Evolutionary conservation across 92 coral and sea anemone species (phyloP).

Genomic region (Bergia sp.): DNA sequence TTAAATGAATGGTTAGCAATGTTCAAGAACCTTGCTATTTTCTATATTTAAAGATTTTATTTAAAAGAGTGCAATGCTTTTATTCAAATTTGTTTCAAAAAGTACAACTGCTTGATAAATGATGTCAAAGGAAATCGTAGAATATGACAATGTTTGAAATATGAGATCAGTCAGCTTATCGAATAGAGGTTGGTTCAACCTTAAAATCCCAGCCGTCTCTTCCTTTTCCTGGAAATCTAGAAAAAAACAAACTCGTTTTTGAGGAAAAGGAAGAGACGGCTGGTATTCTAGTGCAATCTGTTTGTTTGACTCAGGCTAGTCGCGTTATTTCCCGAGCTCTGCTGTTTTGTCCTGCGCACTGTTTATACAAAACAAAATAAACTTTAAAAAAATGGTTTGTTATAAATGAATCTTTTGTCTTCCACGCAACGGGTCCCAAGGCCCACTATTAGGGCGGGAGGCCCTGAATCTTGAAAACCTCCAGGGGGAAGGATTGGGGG

Average conservation of each 20-base stretch:
- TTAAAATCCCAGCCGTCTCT: no score
- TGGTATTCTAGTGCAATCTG: not conserved
- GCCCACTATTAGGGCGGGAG: no score
- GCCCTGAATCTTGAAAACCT: no score
- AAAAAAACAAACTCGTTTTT: no score
- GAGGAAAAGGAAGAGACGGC: no score
- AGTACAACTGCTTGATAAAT: not conserved
- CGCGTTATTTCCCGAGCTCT: not conserved
- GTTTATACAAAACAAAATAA: not conserved
- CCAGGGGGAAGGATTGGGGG: no score
- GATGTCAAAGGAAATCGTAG: no score
- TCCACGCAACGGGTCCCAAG: no score
- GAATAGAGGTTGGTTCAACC: not conserved
- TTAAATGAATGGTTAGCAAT: not conserved
- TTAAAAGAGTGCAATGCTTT: slow-evolving; percentile 6
- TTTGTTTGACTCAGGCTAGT: not conserved
- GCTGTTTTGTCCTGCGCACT: not conserved
- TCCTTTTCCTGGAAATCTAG: no score
- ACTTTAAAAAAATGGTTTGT: no score
- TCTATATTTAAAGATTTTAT: slow-evolving; percentile 25
- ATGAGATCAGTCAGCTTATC: not conserved
- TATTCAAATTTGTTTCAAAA: not conserved
- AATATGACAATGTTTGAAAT: not conserved
- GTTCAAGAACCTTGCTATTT: not conserved
- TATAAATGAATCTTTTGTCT: no score